Evolutionary conservation across 2,113 vertebrate species (phyloP).

Genomic region (Hypanus sabinus): DNA sequence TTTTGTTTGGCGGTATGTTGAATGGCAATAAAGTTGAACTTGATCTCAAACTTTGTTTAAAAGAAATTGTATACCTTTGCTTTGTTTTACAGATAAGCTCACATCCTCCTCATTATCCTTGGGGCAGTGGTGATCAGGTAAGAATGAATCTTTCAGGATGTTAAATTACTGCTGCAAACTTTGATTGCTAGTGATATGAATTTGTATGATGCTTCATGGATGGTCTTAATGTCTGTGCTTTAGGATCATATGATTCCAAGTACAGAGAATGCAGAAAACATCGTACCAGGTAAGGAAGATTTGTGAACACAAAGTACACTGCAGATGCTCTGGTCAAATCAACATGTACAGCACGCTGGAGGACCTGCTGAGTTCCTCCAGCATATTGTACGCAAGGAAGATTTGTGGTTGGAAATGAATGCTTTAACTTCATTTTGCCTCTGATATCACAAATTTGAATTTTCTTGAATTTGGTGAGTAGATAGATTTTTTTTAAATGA

Average conservation of each 20-base stretch:
- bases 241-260: slow-evolving; percentile 75
- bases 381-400: too few species aligned
- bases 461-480: background rate
- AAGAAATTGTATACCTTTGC: background rate
- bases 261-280: slow-evolving; percentile 65
- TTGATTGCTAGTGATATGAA: too few species aligned
- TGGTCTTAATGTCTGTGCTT: slow-evolving; percentile 41
- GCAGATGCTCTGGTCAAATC: too few species aligned
- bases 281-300: slow-evolving; percentile 68
- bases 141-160: background rate
- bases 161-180: too few species aligned
- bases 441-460: background rate
- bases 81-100: slow-evolving; percentile 17
- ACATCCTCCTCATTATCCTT: slow-evolving; percentile 21
- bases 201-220: background rate
- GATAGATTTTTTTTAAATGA: background rate
- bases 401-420: background rate
- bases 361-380: too few species aligned
- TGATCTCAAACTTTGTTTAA: background rate
- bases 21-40: too few species aligned
- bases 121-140: slow-evolving; percentile 7
- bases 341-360: too few species aligned
- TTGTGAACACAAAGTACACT: too few species aligned
- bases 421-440: background rate
- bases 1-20: too few species aligned